Conservation (phyloP, 2,888 invertebrate genomes). For the Drosophila phalerata region DNA sequence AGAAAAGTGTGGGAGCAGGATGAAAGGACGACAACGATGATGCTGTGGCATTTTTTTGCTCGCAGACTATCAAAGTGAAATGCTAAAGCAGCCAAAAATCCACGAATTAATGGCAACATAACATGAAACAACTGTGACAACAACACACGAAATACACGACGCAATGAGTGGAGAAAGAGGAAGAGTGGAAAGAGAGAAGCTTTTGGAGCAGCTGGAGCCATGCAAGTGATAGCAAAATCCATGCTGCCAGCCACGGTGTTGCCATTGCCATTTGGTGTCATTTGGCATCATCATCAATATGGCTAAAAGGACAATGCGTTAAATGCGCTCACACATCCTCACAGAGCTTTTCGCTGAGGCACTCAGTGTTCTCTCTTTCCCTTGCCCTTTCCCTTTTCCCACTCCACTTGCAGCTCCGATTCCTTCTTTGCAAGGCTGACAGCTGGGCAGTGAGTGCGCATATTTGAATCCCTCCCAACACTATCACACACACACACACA, state of each 20-base stretch:
- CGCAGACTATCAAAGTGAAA: conserved; percentile 80
- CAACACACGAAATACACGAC: conserved; percentile 44
- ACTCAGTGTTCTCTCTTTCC: conserved; percentile 16
- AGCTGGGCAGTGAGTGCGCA: conserved; percentile 78
- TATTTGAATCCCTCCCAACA: conserved; percentile 53
- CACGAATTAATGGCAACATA: conserved; percentile 81
- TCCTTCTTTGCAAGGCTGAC: conserved; percentile 40
- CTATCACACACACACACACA: conserved; percentile 18
- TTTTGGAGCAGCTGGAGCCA: conserved; percentile 37
- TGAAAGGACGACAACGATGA: conserved; percentile 24
- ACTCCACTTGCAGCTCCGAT: conserved; percentile 3
- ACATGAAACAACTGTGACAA: conserved; percentile 82
- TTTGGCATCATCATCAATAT: conserved; percentile 81
- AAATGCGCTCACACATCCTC: conserved; percentile 68
- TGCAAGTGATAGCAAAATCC: conserved; percentile 77
- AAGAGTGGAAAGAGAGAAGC: neutral
- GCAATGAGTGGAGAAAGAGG: neutral
- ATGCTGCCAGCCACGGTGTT: conserved; percentile 77
- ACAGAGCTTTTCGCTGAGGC: conserved; percentile 15
- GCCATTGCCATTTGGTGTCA: conserved; percentile 79
- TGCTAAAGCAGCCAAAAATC: conserved; percentile 82
- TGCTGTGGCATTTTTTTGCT: conserved; percentile 50
- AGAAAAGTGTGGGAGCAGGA: too few species aligned
- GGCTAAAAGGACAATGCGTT: conserved; percentile 83
- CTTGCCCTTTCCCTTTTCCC: neutral